Conservation (phyloP, 2,113 vertebrate genomes). For the Ceuthmochares aereus region DNA sequence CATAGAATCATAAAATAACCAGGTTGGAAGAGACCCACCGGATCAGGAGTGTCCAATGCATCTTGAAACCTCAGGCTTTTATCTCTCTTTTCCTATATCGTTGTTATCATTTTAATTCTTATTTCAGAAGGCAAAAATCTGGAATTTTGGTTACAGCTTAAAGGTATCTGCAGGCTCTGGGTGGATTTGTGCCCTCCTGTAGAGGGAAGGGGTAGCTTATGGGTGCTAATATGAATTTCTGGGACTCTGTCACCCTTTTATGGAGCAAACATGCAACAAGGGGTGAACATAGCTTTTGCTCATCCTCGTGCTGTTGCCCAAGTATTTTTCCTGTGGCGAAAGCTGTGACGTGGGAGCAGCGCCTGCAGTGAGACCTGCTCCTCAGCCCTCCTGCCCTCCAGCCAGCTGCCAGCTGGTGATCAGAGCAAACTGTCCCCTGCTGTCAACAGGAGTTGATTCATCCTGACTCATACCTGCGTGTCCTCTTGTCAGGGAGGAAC, state of each 20-base stretch:
- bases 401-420: background rate
- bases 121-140: background rate
- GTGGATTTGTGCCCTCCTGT: background rate
- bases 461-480: background rate
- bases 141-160: background rate
- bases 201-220: background rate
- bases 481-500: background rate
- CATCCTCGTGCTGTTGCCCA: background rate
- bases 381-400: background rate
- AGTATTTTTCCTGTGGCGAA: background rate
- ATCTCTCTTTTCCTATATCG: background rate
- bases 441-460: background rate
- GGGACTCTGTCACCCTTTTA: background rate
- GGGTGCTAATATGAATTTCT: background rate
- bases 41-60: no score
- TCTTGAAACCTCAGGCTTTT: background rate
- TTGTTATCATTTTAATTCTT: background rate
- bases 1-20: no score
- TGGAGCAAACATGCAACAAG: background rate
- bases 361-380: background rate
- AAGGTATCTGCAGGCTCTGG: rapidly evolving
- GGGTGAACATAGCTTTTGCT: rapidly evolving
- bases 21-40: no score
- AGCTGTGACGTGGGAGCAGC: background rate
- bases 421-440: background rate